Conservation (phyloP, 1,140 invertebrate genomes). For the Lepidotrigona ventralis region DNA sequence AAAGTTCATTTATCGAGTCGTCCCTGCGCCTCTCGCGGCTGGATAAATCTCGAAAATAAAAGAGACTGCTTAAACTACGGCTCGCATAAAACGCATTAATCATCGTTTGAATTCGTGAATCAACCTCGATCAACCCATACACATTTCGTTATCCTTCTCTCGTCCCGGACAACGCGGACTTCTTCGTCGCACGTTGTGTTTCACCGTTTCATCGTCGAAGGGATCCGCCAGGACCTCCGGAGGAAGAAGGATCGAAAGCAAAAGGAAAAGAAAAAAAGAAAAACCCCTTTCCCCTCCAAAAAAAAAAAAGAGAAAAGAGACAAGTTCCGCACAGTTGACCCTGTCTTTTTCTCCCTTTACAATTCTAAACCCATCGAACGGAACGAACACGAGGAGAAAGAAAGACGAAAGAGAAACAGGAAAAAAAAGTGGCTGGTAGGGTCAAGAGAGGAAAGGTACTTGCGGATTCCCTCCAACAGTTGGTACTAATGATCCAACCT, state of each 20-base stretch:
- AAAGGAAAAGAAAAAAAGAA: too few species aligned
- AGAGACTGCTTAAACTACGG: neutral
- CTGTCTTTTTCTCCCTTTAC: conserved; percentile 14
- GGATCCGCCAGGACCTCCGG: neutral
- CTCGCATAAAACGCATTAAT: neutral
- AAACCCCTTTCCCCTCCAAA: too few species aligned
- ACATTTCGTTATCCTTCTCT: neutral
- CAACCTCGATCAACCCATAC: neutral
- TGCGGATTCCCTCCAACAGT: conserved; percentile 65
- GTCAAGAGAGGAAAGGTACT: conserved; percentile 59
- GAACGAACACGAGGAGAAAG: neutral
- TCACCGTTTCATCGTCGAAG: neutral
- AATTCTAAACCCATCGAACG: neutral
- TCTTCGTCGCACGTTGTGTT: neutral
- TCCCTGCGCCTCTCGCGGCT: too few species aligned
- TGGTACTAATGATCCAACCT: conserved; percentile 76
- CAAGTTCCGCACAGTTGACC: conserved; percentile 9
- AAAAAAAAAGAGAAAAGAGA: neutral
- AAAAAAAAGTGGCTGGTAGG: conserved; percentile 44
- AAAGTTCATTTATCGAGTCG: too few species aligned
- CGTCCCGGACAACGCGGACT: neutral
- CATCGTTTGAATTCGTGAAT: neutral
- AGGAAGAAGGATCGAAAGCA: neutral
- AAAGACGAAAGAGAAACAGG: neutral
- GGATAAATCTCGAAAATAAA: neutral